Conservation (phyloP, 2,113 vertebrate genomes). For the Oryzias curvinotus region DNA sequence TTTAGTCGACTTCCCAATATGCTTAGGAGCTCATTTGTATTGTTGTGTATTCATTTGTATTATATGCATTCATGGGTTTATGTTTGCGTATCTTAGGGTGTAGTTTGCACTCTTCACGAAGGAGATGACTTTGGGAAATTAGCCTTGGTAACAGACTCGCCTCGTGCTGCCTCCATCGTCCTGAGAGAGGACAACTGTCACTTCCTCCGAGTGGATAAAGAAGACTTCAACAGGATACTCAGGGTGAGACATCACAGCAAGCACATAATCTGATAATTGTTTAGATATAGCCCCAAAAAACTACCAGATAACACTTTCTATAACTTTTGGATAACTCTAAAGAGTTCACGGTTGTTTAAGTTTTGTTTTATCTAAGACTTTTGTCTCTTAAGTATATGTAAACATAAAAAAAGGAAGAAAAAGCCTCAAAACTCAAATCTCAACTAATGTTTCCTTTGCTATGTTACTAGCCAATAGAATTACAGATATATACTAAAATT, state of each 20-base stretch:
- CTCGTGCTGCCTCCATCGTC: slow-evolving; percentile 94
- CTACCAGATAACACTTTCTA: no score
- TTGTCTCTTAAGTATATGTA: no score
- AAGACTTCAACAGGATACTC: slow-evolving; percentile 97
- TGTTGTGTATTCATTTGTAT: background rate
- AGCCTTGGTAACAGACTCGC: slow-evolving; percentile 94
- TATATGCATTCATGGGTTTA: slow-evolving; percentile 3
- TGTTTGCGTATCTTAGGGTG: slow-evolving; percentile 79
- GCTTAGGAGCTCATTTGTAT: slow-evolving; percentile 19
- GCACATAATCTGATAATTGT: background rate
- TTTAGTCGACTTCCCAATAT: slow-evolving; percentile 15
- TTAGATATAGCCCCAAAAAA: background rate
- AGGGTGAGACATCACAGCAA: slow-evolving; percentile 78
- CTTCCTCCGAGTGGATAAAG: slow-evolving; percentile 96
- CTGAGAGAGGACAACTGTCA: slow-evolving; percentile 97
- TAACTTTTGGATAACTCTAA: no score
- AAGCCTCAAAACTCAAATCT: no score
- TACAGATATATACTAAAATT: no score
- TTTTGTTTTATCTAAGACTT: no score
- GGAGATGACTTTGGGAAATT: slow-evolving; percentile 98
- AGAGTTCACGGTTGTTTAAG: no score
- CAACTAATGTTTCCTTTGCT: no score
- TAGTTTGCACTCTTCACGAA: slow-evolving; percentile 96
- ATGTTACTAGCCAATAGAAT: no score
- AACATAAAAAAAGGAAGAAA: no score